phyloP scores from a whole-genome alignment of 2,888 invertebrate species.

The Eucera pruinosa region DNA sequence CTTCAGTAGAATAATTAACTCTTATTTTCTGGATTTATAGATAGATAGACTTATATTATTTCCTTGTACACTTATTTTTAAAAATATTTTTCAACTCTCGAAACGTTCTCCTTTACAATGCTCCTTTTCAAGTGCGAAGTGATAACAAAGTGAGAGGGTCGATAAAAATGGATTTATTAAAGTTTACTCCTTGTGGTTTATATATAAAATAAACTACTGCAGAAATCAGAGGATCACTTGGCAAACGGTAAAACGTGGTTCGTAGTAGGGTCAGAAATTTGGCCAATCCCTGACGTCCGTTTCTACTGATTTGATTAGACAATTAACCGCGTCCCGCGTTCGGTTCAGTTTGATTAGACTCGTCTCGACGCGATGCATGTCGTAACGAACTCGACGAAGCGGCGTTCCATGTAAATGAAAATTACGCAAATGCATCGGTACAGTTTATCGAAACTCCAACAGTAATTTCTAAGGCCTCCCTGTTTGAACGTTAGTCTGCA shows the following conservation, averaged over 20 bases:
- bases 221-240: conserved; percentile 13
- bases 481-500: not conserved
- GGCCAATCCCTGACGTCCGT: conserved; percentile 46
- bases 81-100: no score
- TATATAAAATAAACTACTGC: conserved; percentile 3
- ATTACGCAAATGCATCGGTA: conserved; percentile 64
- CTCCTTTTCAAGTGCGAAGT: no score
- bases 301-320: conserved; percentile 66
- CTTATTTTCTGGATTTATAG: no score
- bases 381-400: conserved; percentile 69
- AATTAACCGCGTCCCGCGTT: conserved; percentile 62
- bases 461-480: conserved; percentile 20
- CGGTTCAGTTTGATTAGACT: conserved; percentile 66
- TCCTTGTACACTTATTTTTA: no score
- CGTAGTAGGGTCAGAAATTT: conserved; percentile 45
- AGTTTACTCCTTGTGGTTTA: no score
- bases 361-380: conserved; percentile 45
- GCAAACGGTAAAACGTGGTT: conserved; percentile 56
- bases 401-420: conserved; percentile 48
- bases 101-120: no score
- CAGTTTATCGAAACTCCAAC: conserved; percentile 25
- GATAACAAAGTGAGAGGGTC: no score
- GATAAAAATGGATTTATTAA: no score
- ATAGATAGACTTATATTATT: no score
- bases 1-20: no score